Percentiles rank a stretch among this genome's conserved stretches.
These are phyloP conservation scores for Hypolimnas misippus DNA, from an alignment of 2,888 invertebrate species.

Conservation along the genomic window DNA sequence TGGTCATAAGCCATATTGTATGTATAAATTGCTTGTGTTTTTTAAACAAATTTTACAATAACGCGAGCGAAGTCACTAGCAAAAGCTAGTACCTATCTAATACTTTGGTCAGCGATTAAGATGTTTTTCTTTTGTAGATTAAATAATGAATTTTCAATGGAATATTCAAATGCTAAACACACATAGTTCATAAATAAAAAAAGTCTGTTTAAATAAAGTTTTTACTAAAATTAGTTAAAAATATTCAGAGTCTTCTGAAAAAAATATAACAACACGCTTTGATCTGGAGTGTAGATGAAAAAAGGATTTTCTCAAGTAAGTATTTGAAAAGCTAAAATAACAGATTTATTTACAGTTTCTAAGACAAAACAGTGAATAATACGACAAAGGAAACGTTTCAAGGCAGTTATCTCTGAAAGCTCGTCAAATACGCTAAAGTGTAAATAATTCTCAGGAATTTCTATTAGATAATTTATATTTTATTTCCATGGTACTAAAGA, in stretches of 20 bases:
- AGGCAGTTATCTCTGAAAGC: constrained; percentile 75
- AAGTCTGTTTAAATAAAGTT: no score
- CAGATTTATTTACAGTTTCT: constrained; percentile 59
- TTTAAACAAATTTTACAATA: no score
- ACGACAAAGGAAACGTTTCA: constrained; percentile 73
- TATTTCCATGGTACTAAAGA: constrained; percentile 45
- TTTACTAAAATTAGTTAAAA: background rate
- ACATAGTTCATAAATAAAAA: no score
- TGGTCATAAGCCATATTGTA: no score
- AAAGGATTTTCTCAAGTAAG: constrained; percentile 42
- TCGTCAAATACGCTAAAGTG: constrained; percentile 73
- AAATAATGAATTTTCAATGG: no score
- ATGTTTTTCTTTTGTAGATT: no score
- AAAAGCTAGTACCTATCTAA: no score
- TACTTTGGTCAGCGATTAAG: no score
- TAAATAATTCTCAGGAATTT: constrained; percentile 54
- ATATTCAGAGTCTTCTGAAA: background rate
- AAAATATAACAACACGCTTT: background rate
- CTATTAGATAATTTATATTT: constrained; percentile 46
- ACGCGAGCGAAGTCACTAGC: no score
- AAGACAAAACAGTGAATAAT: constrained; percentile 71
- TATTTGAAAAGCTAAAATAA: constrained; percentile 54
- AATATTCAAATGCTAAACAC: no score
- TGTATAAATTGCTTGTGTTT: no score
- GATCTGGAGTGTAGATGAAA: background rate